These are phyloP conservation scores for Zalophus californianus DNA, from an alignment of 2,797 vertebrate species.

Conservation along the genomic window DNA sequence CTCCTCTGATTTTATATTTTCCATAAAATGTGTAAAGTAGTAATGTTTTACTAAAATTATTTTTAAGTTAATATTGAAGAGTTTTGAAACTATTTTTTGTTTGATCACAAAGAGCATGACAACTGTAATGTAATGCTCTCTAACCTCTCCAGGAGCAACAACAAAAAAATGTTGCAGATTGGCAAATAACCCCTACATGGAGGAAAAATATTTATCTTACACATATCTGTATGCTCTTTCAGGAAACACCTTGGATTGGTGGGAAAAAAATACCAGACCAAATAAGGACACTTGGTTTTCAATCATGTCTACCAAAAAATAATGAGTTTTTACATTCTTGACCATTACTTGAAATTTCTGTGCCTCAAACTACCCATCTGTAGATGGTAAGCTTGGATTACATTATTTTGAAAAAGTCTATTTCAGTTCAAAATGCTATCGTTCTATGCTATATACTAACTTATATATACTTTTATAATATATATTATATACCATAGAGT, in stretches of 20 bases:
- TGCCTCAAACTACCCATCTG: background rate
- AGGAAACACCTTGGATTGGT: background rate
- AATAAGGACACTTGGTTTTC: conserved; percentile 39
- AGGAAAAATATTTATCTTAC: background rate
- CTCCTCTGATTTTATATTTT: background rate
- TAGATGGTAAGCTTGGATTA: background rate
- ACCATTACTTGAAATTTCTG: background rate
- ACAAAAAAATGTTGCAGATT: background rate
- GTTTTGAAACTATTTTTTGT: background rate
- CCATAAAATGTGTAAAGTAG: background rate
- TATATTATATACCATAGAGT: background rate
- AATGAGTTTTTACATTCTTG: background rate
- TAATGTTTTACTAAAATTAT: background rate
- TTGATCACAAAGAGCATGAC: background rate
- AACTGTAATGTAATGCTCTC: background rate
- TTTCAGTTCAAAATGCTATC: background rate
- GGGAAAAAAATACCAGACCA: background rate
- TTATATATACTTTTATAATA: background rate
- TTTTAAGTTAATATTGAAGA: background rate
- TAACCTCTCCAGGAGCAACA: background rate
- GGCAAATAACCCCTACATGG: background rate
- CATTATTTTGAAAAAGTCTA: background rate
- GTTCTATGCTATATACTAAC: background rate
- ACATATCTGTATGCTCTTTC: background rate
- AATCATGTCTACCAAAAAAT: background rate